A percentile compares a stretch with the other conserved stretches of the same genome.
Conservation (phyloP, 2,113 vertebrate species). For the Stigmatopora nigra region DNA sequence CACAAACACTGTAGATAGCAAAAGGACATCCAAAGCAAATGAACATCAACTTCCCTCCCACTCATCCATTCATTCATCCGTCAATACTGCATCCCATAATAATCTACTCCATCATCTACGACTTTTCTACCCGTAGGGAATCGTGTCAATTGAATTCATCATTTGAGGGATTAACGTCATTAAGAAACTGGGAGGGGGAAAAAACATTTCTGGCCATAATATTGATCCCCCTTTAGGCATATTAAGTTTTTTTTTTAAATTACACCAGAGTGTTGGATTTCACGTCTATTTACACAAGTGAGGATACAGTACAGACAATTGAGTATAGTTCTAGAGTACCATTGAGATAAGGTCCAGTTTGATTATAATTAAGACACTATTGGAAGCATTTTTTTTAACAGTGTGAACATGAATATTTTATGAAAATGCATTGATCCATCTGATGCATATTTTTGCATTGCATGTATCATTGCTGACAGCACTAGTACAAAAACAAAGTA, state of each 20-base stretch:
- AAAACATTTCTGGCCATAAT: background rate
- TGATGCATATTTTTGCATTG: background rate
- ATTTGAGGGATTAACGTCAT: background rate
- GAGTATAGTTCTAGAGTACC: too few species aligned
- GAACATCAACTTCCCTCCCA: conserved; percentile 23
- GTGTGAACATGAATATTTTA: background rate
- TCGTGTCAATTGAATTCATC: background rate
- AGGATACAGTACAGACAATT: too few species aligned
- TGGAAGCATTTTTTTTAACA: background rate
- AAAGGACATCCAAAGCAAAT: conserved; percentile 48
- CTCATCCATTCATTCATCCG: conserved; percentile 17
- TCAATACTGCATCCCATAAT: conserved; percentile 10
- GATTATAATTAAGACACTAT: background rate
- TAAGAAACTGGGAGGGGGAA: background rate
- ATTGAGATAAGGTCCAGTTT: background rate
- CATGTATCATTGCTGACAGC: background rate
- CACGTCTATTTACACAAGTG: too few species aligned
- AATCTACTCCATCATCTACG: background rate
- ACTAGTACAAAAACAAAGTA: background rate
- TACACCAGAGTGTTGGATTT: too few species aligned
- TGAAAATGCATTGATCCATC: background rate
- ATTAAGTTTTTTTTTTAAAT: too few species aligned
- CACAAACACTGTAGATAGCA: conserved; percentile 29
- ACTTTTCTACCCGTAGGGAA: background rate
- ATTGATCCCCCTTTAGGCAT: background rate